phyloP scores from a whole-genome alignment of 2,113 vertebrate species.

The Collichthys lucidus region DNA sequence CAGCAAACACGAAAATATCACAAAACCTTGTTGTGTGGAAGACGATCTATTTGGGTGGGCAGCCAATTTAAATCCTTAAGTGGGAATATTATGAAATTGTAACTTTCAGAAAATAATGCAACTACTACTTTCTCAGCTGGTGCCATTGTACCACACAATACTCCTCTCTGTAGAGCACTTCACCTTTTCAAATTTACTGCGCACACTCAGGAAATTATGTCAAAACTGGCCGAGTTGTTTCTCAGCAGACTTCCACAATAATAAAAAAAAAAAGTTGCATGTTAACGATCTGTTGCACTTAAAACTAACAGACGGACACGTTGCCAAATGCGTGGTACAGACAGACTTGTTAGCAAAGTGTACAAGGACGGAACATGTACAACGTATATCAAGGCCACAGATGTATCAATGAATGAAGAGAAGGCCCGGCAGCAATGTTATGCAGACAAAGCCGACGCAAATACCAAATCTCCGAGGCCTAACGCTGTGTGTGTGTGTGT shows the following conservation, averaged over 20 bases:
- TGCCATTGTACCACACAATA: background rate
- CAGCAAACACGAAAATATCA: background rate
- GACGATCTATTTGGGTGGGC: background rate
- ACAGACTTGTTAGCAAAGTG: constrained; percentile 42
- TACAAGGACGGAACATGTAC: constrained; percentile 31
- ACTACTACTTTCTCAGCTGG: background rate
- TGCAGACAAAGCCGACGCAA: constrained; percentile 63
- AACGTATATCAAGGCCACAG: constrained; percentile 59
- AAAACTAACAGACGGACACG: constrained; percentile 41
- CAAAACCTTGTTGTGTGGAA: background rate
- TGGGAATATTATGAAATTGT: background rate
- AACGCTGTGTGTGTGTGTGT: constrained; percentile 13
- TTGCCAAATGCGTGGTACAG: constrained; percentile 35
- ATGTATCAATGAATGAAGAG: constrained; percentile 62
- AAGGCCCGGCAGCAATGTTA: constrained; percentile 56
- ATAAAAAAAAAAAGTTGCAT: constrained; percentile 58
- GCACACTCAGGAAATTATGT: background rate
- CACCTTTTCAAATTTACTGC: background rate
- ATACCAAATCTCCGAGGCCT: constrained; percentile 58
- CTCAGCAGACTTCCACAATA: constrained; percentile 1
- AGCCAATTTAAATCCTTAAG: background rate
- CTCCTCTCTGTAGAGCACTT: background rate
- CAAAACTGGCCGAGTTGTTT: background rate
- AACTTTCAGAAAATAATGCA: background rate
- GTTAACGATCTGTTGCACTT: constrained; percentile 56